Conservation (phyloP, 1,140 invertebrate species). For the Triops cancriformis region DNA sequence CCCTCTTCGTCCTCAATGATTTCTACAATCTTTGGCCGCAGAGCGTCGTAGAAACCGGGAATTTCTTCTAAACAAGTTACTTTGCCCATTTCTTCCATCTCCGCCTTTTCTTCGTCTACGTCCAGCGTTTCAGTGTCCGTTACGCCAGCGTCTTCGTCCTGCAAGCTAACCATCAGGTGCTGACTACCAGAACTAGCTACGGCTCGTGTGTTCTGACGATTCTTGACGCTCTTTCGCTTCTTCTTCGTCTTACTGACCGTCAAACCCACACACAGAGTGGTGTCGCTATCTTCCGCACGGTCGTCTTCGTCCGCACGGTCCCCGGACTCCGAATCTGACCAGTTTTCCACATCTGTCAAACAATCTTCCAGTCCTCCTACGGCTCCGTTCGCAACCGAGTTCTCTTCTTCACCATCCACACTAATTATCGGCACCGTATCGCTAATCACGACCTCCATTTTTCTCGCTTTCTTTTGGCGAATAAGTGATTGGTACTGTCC, state of each 20-base stretch:
- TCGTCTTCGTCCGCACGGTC: neutral
- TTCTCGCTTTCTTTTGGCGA: neutral
- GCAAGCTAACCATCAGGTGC: neutral
- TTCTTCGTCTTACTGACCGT: neutral
- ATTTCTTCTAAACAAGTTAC: constrained; percentile 25
- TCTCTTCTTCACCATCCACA: neutral
- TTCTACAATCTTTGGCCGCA: constrained; percentile 23
- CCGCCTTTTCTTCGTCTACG: constrained; percentile 20
- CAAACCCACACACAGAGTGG: neutral
- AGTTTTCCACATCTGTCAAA: constrained; percentile 22
- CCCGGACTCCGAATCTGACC: constrained; percentile 19
- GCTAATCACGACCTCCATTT: neutral
- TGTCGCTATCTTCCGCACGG: neutral
- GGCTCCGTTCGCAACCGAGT: neutral
- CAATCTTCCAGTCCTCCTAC: neutral
- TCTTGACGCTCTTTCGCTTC: neutral
- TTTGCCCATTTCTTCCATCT: neutral
- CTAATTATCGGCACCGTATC: constrained; percentile 17
- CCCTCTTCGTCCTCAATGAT: constrained; percentile 27
- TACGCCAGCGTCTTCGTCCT: constrained; percentile 18
- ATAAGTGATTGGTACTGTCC: neutral
- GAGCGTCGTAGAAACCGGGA: constrained; percentile 23
- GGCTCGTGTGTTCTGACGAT: neutral
- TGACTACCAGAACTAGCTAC: neutral
- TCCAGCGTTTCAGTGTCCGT: constrained; percentile 27